Conservation (phyloP, 92 coral and sea anemone genomes). For the Actinostola sp. region DNA sequence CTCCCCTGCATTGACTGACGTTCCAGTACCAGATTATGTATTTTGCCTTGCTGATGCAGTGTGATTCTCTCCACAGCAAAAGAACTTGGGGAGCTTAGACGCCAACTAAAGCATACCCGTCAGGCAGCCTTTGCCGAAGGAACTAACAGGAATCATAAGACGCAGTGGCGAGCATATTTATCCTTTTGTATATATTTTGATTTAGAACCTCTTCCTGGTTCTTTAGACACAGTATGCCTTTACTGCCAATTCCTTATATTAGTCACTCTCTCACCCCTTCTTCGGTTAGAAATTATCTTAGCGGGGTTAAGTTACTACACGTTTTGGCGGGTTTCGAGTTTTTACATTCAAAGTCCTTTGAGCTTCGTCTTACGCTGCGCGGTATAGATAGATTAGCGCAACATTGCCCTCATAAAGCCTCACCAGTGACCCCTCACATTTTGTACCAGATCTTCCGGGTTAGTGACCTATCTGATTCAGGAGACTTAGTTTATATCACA, state of each 20-base stretch:
- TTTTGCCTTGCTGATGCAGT: background rate
- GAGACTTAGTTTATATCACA: background rate
- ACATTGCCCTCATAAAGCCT: slow-evolving; percentile 20
- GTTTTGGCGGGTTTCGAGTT: slow-evolving; percentile 15
- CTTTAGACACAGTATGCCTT: slow-evolving; percentile 28
- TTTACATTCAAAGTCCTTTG: background rate
- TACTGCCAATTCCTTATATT: slow-evolving; percentile 35
- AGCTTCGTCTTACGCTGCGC: slow-evolving; percentile 22
- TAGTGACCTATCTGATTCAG: slow-evolving; percentile 1
- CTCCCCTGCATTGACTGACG: background rate
- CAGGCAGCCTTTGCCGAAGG: slow-evolving; percentile 27
- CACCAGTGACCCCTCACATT: slow-evolving; percentile 16
- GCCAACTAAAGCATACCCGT: background rate
- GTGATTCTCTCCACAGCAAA: background rate
- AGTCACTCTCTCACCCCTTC: slow-evolving; percentile 21
- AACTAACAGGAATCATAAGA: slow-evolving; percentile 21
- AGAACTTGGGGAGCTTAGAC: background rate
- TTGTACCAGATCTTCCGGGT: background rate
- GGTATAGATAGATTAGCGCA: slow-evolving; percentile 28
- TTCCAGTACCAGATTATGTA: background rate
- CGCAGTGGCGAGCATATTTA: slow-evolving; percentile 37
- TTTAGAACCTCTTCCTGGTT: slow-evolving; percentile 21
- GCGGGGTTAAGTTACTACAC: slow-evolving; percentile 45
- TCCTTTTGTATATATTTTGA: slow-evolving; percentile 26
- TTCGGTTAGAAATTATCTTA: slow-evolving; percentile 30